Conservation (phyloP, 2,888 invertebrate species). For the Norana najaformis region DNA sequence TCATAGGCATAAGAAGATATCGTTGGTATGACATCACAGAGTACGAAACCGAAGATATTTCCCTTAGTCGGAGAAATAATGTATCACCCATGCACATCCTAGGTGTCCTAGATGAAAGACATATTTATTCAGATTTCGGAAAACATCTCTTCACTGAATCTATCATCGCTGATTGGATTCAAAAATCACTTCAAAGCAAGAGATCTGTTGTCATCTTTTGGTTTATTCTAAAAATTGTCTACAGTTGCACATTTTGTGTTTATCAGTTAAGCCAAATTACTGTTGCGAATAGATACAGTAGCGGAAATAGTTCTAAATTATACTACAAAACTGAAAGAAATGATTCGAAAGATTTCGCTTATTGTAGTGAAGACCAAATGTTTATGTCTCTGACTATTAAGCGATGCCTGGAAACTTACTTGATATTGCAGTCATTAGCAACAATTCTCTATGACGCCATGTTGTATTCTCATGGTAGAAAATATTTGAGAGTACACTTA, state of each 20-base stretch:
- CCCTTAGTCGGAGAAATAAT: not conserved
- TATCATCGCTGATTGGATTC: not conserved
- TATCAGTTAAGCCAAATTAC: not conserved
- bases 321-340: too few relatives aligned
- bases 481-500: not conserved
- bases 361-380: too few relatives aligned
- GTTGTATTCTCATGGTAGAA: not conserved
- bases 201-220: not conserved
- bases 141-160: not conserved
- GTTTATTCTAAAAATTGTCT: not conserved
- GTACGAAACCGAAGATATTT: not conserved
- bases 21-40: not conserved
- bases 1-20: not conserved
- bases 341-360: too few relatives aligned
- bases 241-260: not conserved
- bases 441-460: not conserved
- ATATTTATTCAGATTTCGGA: too few relatives aligned
- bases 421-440: not conserved
- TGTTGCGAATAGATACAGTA: not conserved
- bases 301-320: too few relatives aligned
- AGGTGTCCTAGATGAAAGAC: too few relatives aligned
- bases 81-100: not conserved
- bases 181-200: not conserved
- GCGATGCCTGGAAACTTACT: not conserved
- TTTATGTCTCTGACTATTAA: too few relatives aligned